Conservation (phyloP, 2,888 invertebrate genomes). For the Drosophila falleni region DNA sequence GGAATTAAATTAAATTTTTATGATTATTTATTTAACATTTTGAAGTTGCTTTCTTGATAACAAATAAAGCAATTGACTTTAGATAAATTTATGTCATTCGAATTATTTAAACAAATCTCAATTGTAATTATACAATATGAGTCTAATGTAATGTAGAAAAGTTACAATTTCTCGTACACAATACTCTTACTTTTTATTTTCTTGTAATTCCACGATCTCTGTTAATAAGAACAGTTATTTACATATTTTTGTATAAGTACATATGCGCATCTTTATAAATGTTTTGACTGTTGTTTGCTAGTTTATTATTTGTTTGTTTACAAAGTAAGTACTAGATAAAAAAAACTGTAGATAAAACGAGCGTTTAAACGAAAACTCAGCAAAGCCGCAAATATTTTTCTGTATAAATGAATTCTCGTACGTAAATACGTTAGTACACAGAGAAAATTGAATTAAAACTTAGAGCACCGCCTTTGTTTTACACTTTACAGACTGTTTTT, state of each 20-base stretch:
- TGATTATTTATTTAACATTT: no score
- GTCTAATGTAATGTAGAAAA: neutral
- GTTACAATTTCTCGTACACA: neutral
- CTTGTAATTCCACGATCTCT: conserved; percentile 3
- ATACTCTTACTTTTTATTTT: conserved; percentile 4
- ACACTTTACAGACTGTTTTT: neutral
- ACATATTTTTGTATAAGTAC: conserved; percentile 7
- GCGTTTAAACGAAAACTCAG: conserved; percentile 20
- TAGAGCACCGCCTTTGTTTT: conserved; percentile 11
- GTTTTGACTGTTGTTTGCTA: conserved; percentile 37
- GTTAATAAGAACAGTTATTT: conserved; percentile 18
- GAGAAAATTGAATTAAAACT: conserved; percentile 12
- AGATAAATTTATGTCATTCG: no score
- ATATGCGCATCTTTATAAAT: conserved; percentile 45
- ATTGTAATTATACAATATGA: neutral
- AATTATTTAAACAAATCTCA: neutral
- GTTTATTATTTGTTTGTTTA: conserved; percentile 55
- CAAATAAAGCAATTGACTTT: no score
- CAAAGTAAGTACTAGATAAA: conserved; percentile 50
- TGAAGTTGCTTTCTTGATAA: no score
- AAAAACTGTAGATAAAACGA: conserved; percentile 50
- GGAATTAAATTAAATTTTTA: no score
- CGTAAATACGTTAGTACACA: conserved; percentile 36
- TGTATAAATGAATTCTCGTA: conserved; percentile 5
- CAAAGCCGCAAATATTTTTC: conserved; percentile 34